Evolutionary conservation across 2,797 vertebrate species (phyloP), one percentile per base, ranked within the genome.

Genomic region (Eptatretus atami): DNA sequence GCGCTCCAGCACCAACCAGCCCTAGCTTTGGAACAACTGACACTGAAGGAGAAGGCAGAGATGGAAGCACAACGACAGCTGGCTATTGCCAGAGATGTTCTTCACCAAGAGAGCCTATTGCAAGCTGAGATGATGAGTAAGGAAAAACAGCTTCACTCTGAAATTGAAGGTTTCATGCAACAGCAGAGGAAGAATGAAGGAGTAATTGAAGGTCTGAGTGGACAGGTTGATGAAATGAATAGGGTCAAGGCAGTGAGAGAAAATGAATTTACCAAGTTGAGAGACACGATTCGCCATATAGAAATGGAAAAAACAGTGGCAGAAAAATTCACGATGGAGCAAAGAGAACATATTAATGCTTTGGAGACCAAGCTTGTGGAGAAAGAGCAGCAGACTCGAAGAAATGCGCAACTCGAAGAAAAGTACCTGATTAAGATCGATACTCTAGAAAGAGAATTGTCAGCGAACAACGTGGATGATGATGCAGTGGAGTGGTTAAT

Each of bases 351-450:
- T n/a, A 61, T 61, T 25, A 61, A n/a, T 9, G n/a, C 12, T n/a
- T 25, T 61, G n/a, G 25, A n/a, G 25, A n/a, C n/a, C 10, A 61
- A 61, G 57, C 57, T 61, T n/a, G n/a, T n/a, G n/a, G 25, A 61
- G 57, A 24, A n/a, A 3, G 57, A 61, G 25, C n/a, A 61, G 57
- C 57, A n/a, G 10, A 61, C 57, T n/a, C 57, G 25, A 61, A 24
- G 25, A 2, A 61, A 61, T n/a, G 9, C 9, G 57, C n/a, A 24
- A 24, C n/a, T 25, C 10, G 10, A 61, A 61, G 25, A 61, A n/a
- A 24, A 61, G 57, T 61, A 61, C 57, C 57, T 61, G n/a, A 61
- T 10, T 10, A 61, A 61, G 57, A 61, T 61, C 11, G 25, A n/a
- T 10, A 61, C 10, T 12, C 57, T 61, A n/a, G 57, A 61, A 24